phyloP scores from a whole-genome alignment of 2,113 vertebrate genomes.

The Pimephales promelas region DNA sequence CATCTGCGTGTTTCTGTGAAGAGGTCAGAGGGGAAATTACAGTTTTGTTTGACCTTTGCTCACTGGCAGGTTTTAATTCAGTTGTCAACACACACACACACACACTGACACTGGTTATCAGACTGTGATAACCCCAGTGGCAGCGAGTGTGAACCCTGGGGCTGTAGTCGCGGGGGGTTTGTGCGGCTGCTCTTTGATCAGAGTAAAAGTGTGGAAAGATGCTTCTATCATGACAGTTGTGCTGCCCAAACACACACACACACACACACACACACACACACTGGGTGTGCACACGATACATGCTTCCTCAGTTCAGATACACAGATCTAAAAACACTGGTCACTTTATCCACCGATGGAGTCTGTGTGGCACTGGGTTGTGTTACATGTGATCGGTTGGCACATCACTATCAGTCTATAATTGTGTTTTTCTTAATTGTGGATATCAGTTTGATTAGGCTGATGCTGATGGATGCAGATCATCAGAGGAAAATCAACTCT shows the following conservation, averaged over 20 bases:
- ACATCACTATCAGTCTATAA: background rate
- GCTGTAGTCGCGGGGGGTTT: background rate
- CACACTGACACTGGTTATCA: constrained; percentile 69
- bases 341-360: background rate
- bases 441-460: background rate
- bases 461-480: background rate
- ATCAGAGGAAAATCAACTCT: background rate
- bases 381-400: background rate
- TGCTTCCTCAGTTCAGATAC: background rate
- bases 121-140: constrained; percentile 65
- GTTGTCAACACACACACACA: constrained; percentile 55
- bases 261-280: too few relatives aligned
- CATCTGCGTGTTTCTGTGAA: constrained; percentile 5
- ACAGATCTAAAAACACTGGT: constrained; percentile 40
- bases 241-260: background rate
- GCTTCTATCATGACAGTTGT: background rate
- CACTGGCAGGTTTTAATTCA: constrained; percentile 40
- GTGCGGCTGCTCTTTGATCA: constrained; percentile 11
- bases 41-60: constrained; percentile 42
- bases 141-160: constrained; percentile 15
- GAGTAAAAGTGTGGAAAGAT: constrained; percentile 12
- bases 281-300: background rate
- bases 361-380: background rate
- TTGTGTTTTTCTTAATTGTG: background rate
- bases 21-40: constrained; percentile 42